phyloP scores from a whole-genome alignment of 37 sponge, comb jelly and placozoan species.

The Amphimedon queenslandica region DNA sequence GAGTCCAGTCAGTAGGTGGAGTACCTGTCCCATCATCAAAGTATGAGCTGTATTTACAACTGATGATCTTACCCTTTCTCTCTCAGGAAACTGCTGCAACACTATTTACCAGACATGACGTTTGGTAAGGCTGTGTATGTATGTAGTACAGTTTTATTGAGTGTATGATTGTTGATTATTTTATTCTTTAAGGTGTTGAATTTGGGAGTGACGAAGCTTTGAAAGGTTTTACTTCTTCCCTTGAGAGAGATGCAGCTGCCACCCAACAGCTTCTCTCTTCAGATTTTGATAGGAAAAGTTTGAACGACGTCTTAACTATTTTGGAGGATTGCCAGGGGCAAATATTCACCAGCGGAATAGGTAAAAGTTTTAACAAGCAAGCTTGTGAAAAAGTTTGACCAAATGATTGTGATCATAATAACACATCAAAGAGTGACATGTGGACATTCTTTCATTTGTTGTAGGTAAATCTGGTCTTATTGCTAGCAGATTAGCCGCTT shows the following conservation, averaged over 20 bases:
- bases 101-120: conserved; percentile 25
- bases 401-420: too few relatives aligned
- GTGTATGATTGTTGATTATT: too few relatives aligned
- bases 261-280: neutral
- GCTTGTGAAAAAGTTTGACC: too few relatives aligned
- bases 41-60: conserved; percentile 16
- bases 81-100: conserved; percentile 12
- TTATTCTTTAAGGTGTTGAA: neutral
- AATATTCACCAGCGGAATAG: conserved; percentile 58
- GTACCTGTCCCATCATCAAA: conserved; percentile 63
- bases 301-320: conserved; percentile 13
- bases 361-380: conserved; percentile 38
- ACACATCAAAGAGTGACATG: too few relatives aligned
- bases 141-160: too few relatives aligned
- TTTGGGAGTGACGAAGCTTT: too few relatives aligned
- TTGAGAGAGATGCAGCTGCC: neutral
- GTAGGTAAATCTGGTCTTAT: conserved; percentile 82
- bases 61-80: neutral
- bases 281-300: neutral
- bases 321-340: conserved; percentile 41
- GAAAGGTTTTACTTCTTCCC: neutral
- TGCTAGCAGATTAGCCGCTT: conserved; percentile 56
- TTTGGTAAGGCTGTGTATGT: neutral
- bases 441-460: neutral
- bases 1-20: conserved; percentile 80